A percentile compares a stretch with the other conserved stretches of the same genome.
Conservation (phyloP, 1,140 invertebrate genomes). For the Akabosia matsudoensis region DNA sequence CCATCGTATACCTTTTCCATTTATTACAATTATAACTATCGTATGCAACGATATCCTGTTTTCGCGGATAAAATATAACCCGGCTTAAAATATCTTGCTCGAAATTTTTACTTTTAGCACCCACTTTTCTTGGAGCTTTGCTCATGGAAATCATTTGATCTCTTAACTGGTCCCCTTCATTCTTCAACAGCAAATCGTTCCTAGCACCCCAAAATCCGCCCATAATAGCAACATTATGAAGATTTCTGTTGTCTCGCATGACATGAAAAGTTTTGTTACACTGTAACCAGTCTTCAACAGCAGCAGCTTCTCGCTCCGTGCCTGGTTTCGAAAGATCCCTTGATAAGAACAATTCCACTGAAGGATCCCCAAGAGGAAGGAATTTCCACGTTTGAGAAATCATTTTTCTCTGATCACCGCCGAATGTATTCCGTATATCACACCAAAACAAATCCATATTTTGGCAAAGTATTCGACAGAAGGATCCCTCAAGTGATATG, state of each 20-base stretch:
- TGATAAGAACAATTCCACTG: constrained; percentile 48
- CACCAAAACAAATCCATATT: neutral
- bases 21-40: constrained; percentile 1
- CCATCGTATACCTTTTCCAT: neutral
- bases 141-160: neutral
- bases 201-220: constrained; percentile 33
- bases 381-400: constrained; percentile 46
- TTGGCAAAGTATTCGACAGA: neutral
- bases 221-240: constrained; percentile 22
- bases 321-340: constrained; percentile 49
- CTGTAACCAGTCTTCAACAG: constrained; percentile 48
- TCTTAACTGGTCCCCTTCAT: neutral
- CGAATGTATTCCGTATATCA: neutral
- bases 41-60: neutral
- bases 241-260: constrained; percentile 48
- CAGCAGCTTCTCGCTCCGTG: constrained; percentile 47
- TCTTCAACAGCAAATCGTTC: neutral
- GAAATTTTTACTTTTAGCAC: neutral
- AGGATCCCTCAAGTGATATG: neutral
- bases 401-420: neutral
- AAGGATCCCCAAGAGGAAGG: constrained; percentile 48
- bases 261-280: constrained; percentile 47
- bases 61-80: neutral
- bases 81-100: neutral
- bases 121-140: neutral